Percentiles rank a stretch among this genome's conserved stretches.
These are phyloP conservation scores for Tyrannus savana DNA, from an alignment of 2,113 vertebrate genomes.

Conservation along the genomic window DNA sequence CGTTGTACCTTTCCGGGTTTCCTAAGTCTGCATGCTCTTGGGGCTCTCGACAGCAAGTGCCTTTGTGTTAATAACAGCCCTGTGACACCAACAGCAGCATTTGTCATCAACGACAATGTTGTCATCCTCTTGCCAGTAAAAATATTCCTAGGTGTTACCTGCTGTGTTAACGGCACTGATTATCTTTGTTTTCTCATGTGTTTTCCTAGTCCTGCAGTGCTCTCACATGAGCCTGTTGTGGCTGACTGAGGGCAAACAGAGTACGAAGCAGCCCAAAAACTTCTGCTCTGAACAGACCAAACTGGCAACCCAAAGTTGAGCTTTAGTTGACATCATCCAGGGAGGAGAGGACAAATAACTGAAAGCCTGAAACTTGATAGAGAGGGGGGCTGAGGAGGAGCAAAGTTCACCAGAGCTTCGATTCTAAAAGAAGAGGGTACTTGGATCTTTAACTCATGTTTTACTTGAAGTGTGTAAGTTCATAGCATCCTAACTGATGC, in stretches of 20 bases:
- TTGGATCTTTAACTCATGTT: background rate
- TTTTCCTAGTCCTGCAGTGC: background rate
- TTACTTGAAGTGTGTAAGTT: background rate
- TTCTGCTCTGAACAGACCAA: background rate
- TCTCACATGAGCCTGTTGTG: background rate
- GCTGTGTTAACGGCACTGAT: background rate
- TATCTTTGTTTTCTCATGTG: background rate
- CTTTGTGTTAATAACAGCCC: background rate
- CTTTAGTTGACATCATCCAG: background rate
- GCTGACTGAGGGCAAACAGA: background rate
- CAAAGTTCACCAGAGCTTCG: background rate
- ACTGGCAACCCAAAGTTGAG: background rate
- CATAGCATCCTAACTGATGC: background rate
- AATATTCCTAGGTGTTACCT: background rate
- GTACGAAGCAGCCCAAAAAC: background rate
- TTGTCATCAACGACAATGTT: background rate
- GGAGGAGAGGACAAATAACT: background rate
- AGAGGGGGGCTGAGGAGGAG: background rate
- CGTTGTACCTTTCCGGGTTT: background rate
- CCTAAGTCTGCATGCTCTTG: fast-evolving
- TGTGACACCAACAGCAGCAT: fast-evolving
- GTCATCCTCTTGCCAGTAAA: background rate
- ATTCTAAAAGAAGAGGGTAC: background rate
- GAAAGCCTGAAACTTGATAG: background rate
- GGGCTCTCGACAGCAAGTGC: background rate